Conservation (phyloP, 2,888 invertebrate species). For the Torymus tubicola region DNA sequence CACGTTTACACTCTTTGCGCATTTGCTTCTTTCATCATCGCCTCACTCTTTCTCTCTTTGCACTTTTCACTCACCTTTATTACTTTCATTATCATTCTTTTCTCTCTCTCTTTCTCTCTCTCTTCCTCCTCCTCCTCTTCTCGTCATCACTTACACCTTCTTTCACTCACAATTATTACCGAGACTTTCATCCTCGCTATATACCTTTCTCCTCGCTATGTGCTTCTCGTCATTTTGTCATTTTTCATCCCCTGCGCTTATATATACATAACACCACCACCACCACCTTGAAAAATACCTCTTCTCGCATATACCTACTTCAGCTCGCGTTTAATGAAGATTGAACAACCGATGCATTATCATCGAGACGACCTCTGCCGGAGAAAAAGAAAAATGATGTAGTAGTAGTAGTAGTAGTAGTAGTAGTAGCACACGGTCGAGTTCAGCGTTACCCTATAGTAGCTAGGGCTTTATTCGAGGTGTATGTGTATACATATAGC, state of each 20-base stretch:
- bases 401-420: too few relatives aligned
- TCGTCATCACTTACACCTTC: neutral
- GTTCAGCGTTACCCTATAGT: too few relatives aligned
- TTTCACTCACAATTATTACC: neutral
- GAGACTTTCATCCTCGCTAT: neutral
- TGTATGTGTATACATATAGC: neutral
- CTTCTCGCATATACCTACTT: too few relatives aligned
- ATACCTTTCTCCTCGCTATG: too few relatives aligned
- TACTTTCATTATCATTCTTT: conserved; percentile 25
- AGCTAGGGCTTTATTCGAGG: neutral
- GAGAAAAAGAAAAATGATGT: too few relatives aligned
- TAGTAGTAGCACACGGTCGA: too few relatives aligned
- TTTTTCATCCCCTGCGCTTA: neutral
- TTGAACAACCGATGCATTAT: conserved; percentile 1
- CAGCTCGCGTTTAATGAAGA: neutral
- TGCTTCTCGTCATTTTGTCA: neutral
- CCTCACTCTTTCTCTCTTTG: too few relatives aligned
- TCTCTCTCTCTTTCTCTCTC: neutral
- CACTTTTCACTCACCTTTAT: conserved; percentile 4
- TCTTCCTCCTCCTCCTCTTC: neutral
- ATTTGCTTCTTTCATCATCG: conserved; percentile 29
- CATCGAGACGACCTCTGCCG: neutral
- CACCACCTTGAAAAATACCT: neutral
- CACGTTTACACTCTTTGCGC: neutral
- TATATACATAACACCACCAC: too few relatives aligned